These are phyloP conservation scores for Hetaerina americana DNA, from an alignment of 1,140 invertebrate genomes.

Conservation along the genomic window DNA sequence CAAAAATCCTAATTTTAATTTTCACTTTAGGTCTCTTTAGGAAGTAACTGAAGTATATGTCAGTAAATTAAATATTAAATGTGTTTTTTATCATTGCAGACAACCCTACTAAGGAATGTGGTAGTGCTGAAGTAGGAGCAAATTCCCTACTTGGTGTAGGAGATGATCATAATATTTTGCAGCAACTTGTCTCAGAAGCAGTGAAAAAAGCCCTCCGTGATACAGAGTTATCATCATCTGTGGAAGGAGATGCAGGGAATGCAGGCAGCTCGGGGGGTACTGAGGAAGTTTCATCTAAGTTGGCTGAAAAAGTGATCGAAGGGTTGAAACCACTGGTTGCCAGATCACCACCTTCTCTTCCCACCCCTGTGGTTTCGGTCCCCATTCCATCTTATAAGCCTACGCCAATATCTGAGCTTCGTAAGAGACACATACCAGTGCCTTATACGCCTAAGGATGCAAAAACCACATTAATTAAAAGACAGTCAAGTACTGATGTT, in stretches of 20 bases:
- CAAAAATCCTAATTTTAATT: too few species aligned
- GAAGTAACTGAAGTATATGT: constrained; percentile 17
- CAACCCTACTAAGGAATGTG: constrained; percentile 5
- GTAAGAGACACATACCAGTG: constrained; percentile 35
- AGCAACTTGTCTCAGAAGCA: constrained; percentile 35
- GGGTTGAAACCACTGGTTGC: constrained; percentile 10
- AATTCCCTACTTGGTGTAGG: constrained; percentile 6
- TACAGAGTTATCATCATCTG: constrained; percentile 26
- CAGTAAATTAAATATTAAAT: constrained; percentile 12
- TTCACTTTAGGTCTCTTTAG: background rate
- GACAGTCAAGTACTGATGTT: constrained; percentile 25
- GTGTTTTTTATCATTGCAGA: constrained; percentile 14
- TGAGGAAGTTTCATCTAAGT: constrained; percentile 5
- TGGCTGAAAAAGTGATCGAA: background rate
- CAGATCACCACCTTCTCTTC: constrained; percentile 13
- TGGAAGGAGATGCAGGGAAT: constrained; percentile 30
- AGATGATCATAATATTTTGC: constrained; percentile 22
- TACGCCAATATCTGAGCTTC: constrained; percentile 43
- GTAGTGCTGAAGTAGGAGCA: constrained; percentile 6
- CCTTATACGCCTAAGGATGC: constrained; percentile 22
- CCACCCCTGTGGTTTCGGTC: constrained; percentile 14
- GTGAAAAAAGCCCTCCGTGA: constrained; percentile 33
- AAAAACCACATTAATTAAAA: constrained; percentile 25
- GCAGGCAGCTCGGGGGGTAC: constrained; percentile 15
- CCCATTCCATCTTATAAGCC: constrained; percentile 38